Evolutionary conservation across 2,888 invertebrate genomes (phyloP).

Genomic region (Omphaloscelis lunosa): DNA sequence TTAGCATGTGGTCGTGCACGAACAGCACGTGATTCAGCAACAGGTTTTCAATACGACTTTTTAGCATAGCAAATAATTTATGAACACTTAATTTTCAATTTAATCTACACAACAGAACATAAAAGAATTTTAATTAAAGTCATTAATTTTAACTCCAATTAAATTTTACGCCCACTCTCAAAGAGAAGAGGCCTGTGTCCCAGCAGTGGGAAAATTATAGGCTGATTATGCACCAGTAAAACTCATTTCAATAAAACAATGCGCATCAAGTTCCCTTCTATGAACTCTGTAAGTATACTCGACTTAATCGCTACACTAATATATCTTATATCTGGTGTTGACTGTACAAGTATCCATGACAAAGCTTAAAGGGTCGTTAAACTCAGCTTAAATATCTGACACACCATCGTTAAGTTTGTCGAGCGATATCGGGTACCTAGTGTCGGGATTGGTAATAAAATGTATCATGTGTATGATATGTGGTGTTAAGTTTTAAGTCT

Average conservation of each 20-base stretch:
- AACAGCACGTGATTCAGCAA: not conserved
- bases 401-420: slow-evolving; percentile 70
- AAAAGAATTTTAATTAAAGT: not conserved
- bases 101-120: not conserved
- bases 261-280: not conserved
- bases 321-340: slow-evolving; percentile 56
- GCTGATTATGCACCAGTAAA: not conserved
- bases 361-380: slow-evolving; percentile 76
- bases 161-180: not conserved
- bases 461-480: slow-evolving; percentile 5
- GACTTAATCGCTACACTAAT: slow-evolving; percentile 44
- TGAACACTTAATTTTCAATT: too few species aligned
- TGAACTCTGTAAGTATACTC: slow-evolving; percentile 5
- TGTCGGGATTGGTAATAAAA: slow-evolving; percentile 4
- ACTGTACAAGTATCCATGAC: slow-evolving; percentile 70
- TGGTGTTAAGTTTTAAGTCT: slow-evolving; percentile 3
- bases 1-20: not conserved
- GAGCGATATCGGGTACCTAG: slow-evolving; percentile 48
- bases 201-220: too few species aligned
- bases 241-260: not conserved
- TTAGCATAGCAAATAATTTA: not conserved
- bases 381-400: slow-evolving; percentile 76
- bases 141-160: not conserved
- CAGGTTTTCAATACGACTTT: not conserved
- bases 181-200: too few species aligned